Percentiles rank a stretch among this genome's conserved stretches.
These are phyloP conservation scores for Ellobium chinense DNA, from an alignment of 2,888 invertebrate species.

Conservation along the genomic window DNA sequence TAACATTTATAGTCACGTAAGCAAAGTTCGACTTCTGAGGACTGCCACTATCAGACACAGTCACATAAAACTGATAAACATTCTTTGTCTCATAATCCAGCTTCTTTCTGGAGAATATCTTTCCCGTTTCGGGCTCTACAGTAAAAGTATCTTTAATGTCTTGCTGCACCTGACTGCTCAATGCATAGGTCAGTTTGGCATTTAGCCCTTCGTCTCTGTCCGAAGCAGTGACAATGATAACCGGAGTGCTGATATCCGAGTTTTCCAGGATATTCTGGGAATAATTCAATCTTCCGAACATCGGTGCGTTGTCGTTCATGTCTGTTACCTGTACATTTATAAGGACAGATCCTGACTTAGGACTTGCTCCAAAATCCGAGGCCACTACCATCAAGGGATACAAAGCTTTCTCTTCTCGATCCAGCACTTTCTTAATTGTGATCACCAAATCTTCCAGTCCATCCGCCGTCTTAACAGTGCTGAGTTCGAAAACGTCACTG, in stretches of 20 bases:
- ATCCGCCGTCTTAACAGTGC: slow-evolving; percentile 57
- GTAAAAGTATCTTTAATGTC: slow-evolving; percentile 62
- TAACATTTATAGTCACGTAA: slow-evolving; percentile 77
- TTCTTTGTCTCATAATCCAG: slow-evolving; percentile 91
- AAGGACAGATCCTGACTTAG: slow-evolving; percentile 28
- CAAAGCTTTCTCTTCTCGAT: slow-evolving; percentile 65
- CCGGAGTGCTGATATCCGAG: slow-evolving; percentile 55
- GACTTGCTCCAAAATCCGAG: slow-evolving; percentile 37
- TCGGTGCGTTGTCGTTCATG: slow-evolving; percentile 54
- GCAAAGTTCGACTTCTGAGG: slow-evolving; percentile 80
- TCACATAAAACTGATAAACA: slow-evolving; percentile 85
- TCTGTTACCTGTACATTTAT: slow-evolving; percentile 46
- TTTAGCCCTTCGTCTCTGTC: slow-evolving; percentile 93
- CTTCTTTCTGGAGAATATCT: slow-evolving; percentile 87
- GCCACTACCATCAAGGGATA: slow-evolving; percentile 56
- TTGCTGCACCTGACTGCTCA: slow-evolving; percentile 60
- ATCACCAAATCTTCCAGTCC: slow-evolving; percentile 67
- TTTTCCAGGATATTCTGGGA: slow-evolving; percentile 65
- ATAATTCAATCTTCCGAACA: slow-evolving; percentile 61
- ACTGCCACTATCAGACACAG: slow-evolving; percentile 63
- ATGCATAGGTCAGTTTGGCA: slow-evolving; percentile 81
- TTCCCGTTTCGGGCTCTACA: slow-evolving; percentile 93
- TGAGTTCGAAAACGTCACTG: slow-evolving; percentile 64
- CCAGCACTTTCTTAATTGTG: slow-evolving; percentile 63
- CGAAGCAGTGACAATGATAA: slow-evolving; percentile 84